Base-by-base conservation (phyloP, 2,888 invertebrate species). In the Panorpa germanica region DNA sequence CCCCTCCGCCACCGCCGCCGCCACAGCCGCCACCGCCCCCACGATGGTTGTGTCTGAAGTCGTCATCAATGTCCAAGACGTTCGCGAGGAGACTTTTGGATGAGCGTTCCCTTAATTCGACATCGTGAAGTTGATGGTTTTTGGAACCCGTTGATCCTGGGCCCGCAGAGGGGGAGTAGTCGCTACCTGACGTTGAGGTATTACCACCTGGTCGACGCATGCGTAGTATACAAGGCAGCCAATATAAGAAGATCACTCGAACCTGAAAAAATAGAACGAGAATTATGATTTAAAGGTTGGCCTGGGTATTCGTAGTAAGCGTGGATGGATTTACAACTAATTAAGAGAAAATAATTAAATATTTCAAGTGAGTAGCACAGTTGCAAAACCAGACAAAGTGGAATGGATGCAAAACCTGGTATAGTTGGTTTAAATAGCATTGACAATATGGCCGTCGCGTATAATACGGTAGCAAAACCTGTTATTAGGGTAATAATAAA, bases 51-150 rank as follows among this genome's bases (percentile, higher is more conserved):
- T 77, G 78, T 46, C 80, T 69, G 61, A 86, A 83, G 64, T 93
- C 93, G 59, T 93, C 93, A 57, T 93, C 93, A 59, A 93, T 83
- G 62, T 93, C 93, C 49, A 93, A 70, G 48, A 93, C 90, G 61
- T 93, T 93, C 46, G 93, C 91, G 50, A 95, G 66, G 47, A 95
- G 69, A 52, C 88, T 88, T 61, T 90, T 88, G 48, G 90, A 90
- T 44, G 90, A 90, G 49, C 68, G 72, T 55, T 85, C 85, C 53
- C 81, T 80, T 49, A 88, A 64, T 61, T 85, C 83, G 50, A 83
- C 64, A 57, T 86, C 85, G 33, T 77, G 69, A 55, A 83, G 68
- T n/a, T n/a, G n/a, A n/a, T n/a, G n/a, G n/a, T n/a, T n/a, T n/a
- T n/a, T n/a, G n/a, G n/a, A n/a, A 39, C 69, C 63, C 37, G 67